Conservation (phyloP, 2,888 invertebrate species). For the Ichneumon xanthorius region DNA sequence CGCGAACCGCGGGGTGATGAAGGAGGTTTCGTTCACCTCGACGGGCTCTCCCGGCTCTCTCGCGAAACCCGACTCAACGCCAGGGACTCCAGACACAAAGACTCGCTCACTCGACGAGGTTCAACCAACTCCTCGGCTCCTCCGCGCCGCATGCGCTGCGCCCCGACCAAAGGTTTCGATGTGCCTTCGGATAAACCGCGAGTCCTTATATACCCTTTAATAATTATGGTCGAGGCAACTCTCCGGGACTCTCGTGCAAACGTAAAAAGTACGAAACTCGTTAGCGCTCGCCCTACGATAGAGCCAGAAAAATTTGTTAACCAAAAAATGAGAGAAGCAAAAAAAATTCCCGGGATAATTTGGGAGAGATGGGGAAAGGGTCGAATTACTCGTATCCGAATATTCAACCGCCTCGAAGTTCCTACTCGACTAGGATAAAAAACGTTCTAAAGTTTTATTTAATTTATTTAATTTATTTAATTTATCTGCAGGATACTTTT, state of each 20-base stretch:
- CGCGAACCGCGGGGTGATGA: slow-evolving; percentile 17
- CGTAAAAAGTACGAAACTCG: background rate
- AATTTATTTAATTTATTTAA: no score
- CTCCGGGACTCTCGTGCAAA: background rate
- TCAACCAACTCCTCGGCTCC: slow-evolving; percentile 48
- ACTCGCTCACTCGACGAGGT: slow-evolving; percentile 32
- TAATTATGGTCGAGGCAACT: background rate
- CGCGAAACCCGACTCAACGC: slow-evolving; percentile 36
- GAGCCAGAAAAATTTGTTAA: background rate
- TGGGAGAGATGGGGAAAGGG: no score
- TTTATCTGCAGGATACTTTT: background rate
- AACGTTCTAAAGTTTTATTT: no score
- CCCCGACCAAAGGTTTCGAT: slow-evolving; percentile 22
- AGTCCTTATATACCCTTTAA: slow-evolving; percentile 1
- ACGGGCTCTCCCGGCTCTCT: slow-evolving; percentile 28
- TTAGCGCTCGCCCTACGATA: background rate
- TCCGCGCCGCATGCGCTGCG: slow-evolving; percentile 13
- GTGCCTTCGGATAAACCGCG: slow-evolving; percentile 18
- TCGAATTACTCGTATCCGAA: no score
- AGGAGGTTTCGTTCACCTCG: slow-evolving; percentile 56
- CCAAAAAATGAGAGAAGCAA: no score
- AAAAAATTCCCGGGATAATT: no score
- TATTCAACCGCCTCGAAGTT: no score
- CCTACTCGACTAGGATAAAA: no score
- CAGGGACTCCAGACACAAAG: slow-evolving; percentile 56